A percentile compares a stretch with the other conserved stretches of the same genome.
These are phyloP conservation scores for Drosophila mercatorum DNA, from an alignment of 2,888 invertebrate genomes.

Conservation along the genomic window DNA sequence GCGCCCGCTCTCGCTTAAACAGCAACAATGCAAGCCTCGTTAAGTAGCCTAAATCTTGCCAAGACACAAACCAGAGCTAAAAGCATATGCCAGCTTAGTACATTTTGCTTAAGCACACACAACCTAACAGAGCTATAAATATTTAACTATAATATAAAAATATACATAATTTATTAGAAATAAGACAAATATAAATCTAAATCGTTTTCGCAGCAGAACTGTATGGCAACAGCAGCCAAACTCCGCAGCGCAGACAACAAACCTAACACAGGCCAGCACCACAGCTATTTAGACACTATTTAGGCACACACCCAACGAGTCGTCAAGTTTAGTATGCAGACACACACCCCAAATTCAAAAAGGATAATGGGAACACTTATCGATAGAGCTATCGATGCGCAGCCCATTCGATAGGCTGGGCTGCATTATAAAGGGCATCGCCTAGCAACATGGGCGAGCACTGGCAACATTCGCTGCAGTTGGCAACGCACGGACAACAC, in stretches of 20 bases:
- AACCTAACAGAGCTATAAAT: neutral
- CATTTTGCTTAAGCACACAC: neutral
- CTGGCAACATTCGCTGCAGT: conserved; percentile 39
- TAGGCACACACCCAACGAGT: neutral
- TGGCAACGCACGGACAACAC: conserved; percentile 35
- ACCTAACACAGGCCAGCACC: neutral
- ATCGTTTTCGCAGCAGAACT: too few species aligned
- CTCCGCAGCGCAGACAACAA: too few species aligned
- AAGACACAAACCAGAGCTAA: neutral
- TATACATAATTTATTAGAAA: too few species aligned
- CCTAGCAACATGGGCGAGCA: conserved; percentile 25
- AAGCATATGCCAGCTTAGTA: too few species aligned
- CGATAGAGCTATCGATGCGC: conserved; percentile 7
- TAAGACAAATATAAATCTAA: neutral
- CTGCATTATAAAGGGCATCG: conserved; percentile 10
- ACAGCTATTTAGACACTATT: neutral
- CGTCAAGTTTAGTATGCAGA: neutral
- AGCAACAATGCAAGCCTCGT: neutral
- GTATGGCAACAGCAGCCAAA: neutral
- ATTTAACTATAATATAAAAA: too few species aligned
- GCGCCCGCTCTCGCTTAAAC: neutral
- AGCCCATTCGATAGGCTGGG: conserved; percentile 2
- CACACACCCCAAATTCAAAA: neutral
- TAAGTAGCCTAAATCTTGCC: too few species aligned
- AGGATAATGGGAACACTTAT: neutral